These are phyloP conservation scores for Drosophila mayaguana DNA, from an alignment of 2,888 invertebrate genomes.

Conservation along the genomic window DNA sequence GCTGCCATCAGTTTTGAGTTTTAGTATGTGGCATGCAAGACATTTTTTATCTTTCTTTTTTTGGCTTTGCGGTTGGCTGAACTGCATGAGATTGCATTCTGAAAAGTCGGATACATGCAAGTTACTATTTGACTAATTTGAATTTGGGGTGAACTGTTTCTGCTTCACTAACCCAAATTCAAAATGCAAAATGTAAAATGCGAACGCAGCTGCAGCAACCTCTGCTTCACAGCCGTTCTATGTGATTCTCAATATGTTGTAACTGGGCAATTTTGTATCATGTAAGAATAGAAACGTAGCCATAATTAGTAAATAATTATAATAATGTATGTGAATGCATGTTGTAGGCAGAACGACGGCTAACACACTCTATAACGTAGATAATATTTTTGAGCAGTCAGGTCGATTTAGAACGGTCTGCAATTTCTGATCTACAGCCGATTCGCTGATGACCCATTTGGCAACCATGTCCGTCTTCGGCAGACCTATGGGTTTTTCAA, in stretches of 20 bases:
- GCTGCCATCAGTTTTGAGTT: slow-evolving; percentile 5
- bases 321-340: background rate
- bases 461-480: too few species aligned
- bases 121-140: slow-evolving; percentile 69
- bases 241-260: slow-evolving; percentile 5
- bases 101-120: slow-evolving; percentile 51
- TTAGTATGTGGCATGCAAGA: slow-evolving; percentile 46
- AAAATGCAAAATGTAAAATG: slow-evolving; percentile 12
- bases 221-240: background rate
- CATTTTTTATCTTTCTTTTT: slow-evolving; percentile 34
- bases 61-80: slow-evolving; percentile 57
- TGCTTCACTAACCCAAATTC: slow-evolving; percentile 45
- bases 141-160: slow-evolving; percentile 57
- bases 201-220: slow-evolving; percentile 3
- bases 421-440: background rate
- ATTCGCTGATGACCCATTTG: too few species aligned
- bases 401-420: background rate
- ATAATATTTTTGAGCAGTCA: background rate
- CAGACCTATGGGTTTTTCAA: too few species aligned
- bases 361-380: background rate
- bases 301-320: background rate
- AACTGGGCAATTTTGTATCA: background rate
- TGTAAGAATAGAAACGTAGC: background rate
- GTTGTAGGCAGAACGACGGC: background rate
- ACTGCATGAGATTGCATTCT: slow-evolving; percentile 62